Percentiles rank a stretch among this genome's conserved stretches.
Conservation (phyloP, 2,888 invertebrate genomes). For the Deroplatys truncata region DNA sequence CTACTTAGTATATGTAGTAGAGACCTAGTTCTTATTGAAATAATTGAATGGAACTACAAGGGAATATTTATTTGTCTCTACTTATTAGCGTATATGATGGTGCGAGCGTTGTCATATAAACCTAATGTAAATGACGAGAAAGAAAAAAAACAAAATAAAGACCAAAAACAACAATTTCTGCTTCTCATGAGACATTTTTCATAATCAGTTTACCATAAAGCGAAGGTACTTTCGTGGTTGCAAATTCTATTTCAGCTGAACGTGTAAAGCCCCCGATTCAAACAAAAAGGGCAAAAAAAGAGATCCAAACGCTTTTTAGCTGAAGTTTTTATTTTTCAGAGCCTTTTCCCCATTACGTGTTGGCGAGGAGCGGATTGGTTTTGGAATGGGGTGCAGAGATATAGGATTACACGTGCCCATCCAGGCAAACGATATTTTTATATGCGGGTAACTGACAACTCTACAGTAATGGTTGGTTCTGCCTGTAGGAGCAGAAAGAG, state of each 20-base stretch:
- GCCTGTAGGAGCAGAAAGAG: not conserved
- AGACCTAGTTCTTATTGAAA: too few species aligned
- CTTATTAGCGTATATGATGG: not conserved
- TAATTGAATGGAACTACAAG: too few species aligned
- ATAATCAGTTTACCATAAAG: not conserved
- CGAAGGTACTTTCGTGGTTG: not conserved
- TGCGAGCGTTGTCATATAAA: not conserved
- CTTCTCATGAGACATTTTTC: not conserved
- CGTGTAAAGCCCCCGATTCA: not conserved
- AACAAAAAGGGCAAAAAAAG: not conserved
- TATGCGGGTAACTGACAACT: not conserved
- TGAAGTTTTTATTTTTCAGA: not conserved
- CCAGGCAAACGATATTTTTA: not conserved
- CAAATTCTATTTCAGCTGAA: not conserved
- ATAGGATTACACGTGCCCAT: not conserved
- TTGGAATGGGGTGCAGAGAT: not conserved
- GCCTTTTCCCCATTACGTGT: not conserved
- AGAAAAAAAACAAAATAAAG: not conserved
- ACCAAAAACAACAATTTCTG: not conserved
- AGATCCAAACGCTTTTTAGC: not conserved
- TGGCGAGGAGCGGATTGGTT: not conserved
- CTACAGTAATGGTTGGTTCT: not conserved
- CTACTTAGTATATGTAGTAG: too few species aligned
- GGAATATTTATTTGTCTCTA: too few species aligned
- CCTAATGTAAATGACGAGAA: not conserved